Conservation (phyloP, 2,113 vertebrate genomes). For the Urocynchramus pylzowi region DNA sequence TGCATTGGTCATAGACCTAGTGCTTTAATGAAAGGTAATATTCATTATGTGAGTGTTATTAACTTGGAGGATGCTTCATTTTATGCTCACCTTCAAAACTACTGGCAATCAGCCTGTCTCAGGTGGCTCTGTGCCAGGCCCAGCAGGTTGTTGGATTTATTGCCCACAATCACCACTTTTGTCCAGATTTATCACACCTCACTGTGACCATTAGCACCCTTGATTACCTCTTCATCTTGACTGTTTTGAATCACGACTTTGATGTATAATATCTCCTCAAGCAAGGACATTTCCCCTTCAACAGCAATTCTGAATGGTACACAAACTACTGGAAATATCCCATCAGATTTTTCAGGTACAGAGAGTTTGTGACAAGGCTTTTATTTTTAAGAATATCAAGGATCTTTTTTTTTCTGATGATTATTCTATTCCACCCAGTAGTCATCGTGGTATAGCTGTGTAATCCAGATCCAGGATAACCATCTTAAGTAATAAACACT, state of each 20-base stretch:
- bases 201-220: background rate
- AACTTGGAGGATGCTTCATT: constrained; percentile 10
- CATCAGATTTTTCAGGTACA: background rate
- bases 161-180: background rate
- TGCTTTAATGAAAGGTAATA: background rate
- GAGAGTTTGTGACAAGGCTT: background rate
- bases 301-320: background rate
- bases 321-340: background rate
- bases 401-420: rapidly evolving
- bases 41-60: constrained; percentile 1
- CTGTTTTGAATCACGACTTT: background rate
- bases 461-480: background rate
- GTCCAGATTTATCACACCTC: constrained; percentile 7
- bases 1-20: background rate
- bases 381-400: background rate
- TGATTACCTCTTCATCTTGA: constrained; percentile 24
- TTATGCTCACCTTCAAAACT: constrained; percentile 1
- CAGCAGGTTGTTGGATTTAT: background rate
- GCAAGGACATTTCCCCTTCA: background rate
- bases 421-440: background rate
- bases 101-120: background rate
- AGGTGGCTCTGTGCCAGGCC: background rate
- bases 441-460: rapidly evolving
- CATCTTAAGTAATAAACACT: background rate
- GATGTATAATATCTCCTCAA: background rate